These are phyloP conservation scores for Lasioglossum leucozonium DNA, from an alignment of 2,888 invertebrate genomes.

Conservation along the genomic window DNA sequence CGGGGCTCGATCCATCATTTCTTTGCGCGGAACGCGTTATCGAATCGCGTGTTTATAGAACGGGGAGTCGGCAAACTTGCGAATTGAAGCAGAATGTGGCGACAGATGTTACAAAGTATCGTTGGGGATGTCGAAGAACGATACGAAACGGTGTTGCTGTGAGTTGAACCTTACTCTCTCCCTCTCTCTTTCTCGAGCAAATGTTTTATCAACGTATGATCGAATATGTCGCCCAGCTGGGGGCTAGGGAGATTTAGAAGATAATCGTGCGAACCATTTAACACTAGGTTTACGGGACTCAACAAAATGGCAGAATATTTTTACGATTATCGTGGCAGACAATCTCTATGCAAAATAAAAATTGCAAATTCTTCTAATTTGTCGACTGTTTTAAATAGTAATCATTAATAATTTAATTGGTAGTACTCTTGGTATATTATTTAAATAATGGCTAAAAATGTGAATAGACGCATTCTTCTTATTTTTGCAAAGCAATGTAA, in stretches of 20 bases:
- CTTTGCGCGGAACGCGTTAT: background rate
- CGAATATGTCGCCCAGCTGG: background rate
- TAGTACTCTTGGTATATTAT: background rate
- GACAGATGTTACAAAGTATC: background rate
- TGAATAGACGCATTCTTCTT: background rate
- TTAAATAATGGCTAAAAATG: background rate
- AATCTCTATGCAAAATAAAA: no score
- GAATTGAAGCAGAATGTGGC: background rate
- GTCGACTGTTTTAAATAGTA: no score
- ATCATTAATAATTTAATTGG: no score
- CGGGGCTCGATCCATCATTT: background rate
- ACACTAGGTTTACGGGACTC: no score
- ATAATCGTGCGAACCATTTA: background rate
- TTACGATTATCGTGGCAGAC: no score
- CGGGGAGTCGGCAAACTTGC: background rate
- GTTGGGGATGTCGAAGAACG: background rate
- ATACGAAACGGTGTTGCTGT: background rate
- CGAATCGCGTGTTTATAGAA: background rate
- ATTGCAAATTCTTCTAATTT: no score
- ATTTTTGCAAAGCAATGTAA: background rate
- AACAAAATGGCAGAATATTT: no score
- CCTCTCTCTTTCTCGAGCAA: no score
- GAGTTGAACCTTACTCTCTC: conserved; percentile 4
- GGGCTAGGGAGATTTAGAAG: background rate
- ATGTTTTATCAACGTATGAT: background rate